Base-by-base conservation (phyloP, 1,140 invertebrate species). In the Procambarus virginalis region DNA sequence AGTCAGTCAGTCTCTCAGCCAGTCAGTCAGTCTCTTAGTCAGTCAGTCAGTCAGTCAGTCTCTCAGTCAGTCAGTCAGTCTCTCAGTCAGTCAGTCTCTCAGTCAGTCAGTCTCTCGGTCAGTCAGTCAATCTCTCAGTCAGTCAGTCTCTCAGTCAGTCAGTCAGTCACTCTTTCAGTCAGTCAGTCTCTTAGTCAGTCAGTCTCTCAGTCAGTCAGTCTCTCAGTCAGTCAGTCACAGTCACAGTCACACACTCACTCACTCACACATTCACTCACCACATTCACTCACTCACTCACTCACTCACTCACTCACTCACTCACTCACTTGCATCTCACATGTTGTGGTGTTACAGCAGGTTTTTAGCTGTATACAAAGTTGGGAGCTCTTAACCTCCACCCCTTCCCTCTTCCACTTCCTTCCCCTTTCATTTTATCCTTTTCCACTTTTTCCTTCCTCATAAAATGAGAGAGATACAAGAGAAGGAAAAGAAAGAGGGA, bases 161-260 rank as follows among this genome's bases (percentile, higher is more conserved):
- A 70, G 20, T 70, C 68, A 70, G n/a, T 70, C 68, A 70, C 20
- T 70, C 68, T 22, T 5, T 70, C 68, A 70, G 22, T 70, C 68
- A 70, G 68, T 70, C 68, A 70, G 68, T 70, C 68, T 22, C 20
- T 22, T n/a, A 70, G 20, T 34, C 68, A 70, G 20, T 22, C 68
- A 70, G 20, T 70, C 68, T 22, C 20, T 22, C 68, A 70, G 68
- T 70, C 68, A 70, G 68, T 70, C 68, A 70, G 68, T 70, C 68
- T 22, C 2, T 22, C 68, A 70, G 20, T 70, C 68, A 70, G 68
- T 22, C 20, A 22, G 20, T 22, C 68, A 70, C 76, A n/a, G 17
- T 9, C 10, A 76, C 75, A 76, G n/a, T 34, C 34, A 76, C 10
- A 76, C 46, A 76, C 20, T 10, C 20, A 76, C 20, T 34, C 75